Percentiles rank a stretch among this genome's conserved stretches.
phyloP scores from a whole-genome alignment of 2,888 invertebrate genomes.

The Hemithea aestivaria region DNA sequence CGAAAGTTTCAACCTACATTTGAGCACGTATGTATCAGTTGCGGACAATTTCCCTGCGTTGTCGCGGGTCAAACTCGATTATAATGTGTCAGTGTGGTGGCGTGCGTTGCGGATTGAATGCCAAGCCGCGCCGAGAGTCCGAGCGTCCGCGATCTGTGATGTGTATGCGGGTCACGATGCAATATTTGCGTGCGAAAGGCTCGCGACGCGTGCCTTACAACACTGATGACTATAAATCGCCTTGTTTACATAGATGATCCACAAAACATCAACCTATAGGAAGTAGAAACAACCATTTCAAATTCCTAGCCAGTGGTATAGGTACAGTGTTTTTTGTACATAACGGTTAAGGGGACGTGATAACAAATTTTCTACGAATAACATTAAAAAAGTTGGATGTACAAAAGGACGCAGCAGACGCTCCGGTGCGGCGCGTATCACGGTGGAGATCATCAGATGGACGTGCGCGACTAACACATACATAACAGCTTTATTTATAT shows the following conservation, averaged over 20 bases:
- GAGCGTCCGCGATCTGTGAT: slow-evolving; percentile 47
- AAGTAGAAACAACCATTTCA: slow-evolving; percentile 10
- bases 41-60: slow-evolving; percentile 64
- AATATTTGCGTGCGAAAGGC: slow-evolving; percentile 53
- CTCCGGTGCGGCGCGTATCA: slow-evolving; percentile 36
- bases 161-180: slow-evolving; percentile 49
- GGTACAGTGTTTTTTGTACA: slow-evolving; percentile 10
- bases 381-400: slow-evolving; percentile 23
- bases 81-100: slow-evolving; percentile 63
- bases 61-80: slow-evolving; percentile 55
- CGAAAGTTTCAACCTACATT: slow-evolving; percentile 72
- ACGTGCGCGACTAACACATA: slow-evolving; percentile 43
- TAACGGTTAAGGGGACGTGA: slow-evolving; percentile 21
- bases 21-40: slow-evolving; percentile 60
- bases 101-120: slow-evolving; percentile 60
- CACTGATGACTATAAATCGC: slow-evolving; percentile 40
- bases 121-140: slow-evolving; percentile 37
- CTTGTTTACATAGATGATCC: slow-evolving; percentile 37
- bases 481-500: slow-evolving; percentile 31
- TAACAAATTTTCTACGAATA: slow-evolving; percentile 26
- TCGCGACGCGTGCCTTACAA: slow-evolving; percentile 54
- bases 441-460: slow-evolving; percentile 41
- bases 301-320: slow-evolving; percentile 9
- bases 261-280: too few species aligned
- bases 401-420: slow-evolving; percentile 29